Percentiles rank a stretch among this genome's conserved stretches.
Evolutionary conservation across 2,888 invertebrate species (phyloP).

Genomic region (Aelia acuminata): DNA sequence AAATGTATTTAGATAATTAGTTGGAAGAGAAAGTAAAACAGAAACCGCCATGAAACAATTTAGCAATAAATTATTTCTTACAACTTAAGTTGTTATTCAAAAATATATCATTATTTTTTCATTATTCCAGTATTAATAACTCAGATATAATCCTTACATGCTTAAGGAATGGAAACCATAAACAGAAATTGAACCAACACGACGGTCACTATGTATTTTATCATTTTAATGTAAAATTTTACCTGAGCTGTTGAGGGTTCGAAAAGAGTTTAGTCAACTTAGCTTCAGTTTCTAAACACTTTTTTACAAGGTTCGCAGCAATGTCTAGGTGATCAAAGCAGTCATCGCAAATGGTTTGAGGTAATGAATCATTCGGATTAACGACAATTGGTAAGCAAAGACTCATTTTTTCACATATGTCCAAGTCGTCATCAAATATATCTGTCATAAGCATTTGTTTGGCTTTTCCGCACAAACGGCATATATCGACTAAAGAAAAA

Average conservation of each 20-base stretch:
- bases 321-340: conserved; percentile 56
- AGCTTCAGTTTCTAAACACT: conserved; percentile 56
- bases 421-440: conserved; percentile 54
- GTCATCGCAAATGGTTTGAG: conserved; percentile 60
- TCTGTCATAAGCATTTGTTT: conserved; percentile 54
- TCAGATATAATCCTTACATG: too few relatives aligned
- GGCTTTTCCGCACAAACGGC: conserved; percentile 55
- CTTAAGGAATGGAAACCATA: too few relatives aligned
- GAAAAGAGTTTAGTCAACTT: conserved; percentile 52
- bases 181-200: too few relatives aligned
- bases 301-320: conserved; percentile 54
- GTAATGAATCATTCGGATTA: conserved; percentile 58
- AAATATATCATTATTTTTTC: too few relatives aligned
- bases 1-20: too few relatives aligned
- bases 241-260: neutral
- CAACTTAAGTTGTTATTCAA: too few relatives aligned
- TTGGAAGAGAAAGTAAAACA: neutral
- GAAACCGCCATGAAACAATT: neutral
- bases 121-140: too few relatives aligned
- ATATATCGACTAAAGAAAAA: conserved; percentile 51
- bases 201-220: too few relatives aligned
- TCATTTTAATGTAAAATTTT: neutral
- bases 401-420: conserved; percentile 65
- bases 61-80: too few relatives aligned
- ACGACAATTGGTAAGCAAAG: conserved; percentile 61